Evolutionary conservation across 1,140 invertebrate species (phyloP).

Genomic region (Tetramorium simillimum): DNA sequence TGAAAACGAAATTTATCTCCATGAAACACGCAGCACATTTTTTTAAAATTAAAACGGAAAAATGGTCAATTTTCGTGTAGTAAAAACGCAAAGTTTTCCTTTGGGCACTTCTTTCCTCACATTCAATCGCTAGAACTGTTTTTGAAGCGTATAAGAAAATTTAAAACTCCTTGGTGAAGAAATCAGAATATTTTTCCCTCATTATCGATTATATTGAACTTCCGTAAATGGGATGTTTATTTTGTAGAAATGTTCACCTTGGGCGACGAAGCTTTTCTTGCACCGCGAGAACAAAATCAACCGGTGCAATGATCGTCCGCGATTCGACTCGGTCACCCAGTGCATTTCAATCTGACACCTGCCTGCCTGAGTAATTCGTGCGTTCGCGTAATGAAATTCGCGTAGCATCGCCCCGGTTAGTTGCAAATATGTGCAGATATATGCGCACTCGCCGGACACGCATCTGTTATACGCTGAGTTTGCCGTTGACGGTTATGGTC

Average conservation of each 20-base stretch:
- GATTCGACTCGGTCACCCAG: constrained; percentile 55
- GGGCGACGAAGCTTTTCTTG: not conserved
- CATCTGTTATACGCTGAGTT: constrained; percentile 47
- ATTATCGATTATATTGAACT: not conserved
- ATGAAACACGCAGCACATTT: not conserved
- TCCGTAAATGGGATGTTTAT: not conserved
- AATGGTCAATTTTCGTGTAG: not conserved
- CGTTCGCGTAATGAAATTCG: constrained; percentile 57
- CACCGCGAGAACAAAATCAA: not conserved
- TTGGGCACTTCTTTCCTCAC: not conserved
- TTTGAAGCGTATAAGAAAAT: not conserved
- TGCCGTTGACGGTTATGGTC: constrained; percentile 60
- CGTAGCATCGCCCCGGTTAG: constrained; percentile 44
- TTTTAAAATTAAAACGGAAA: not conserved
- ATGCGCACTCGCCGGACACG: constrained; percentile 42
- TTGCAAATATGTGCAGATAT: constrained; percentile 56
- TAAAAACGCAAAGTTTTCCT: not conserved
- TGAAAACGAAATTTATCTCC: not conserved
- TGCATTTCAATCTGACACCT: constrained; percentile 64
- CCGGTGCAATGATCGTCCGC: constrained; percentile 36
- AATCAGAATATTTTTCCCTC: not conserved
- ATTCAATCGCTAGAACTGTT: not conserved
- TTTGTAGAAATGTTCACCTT: not conserved
- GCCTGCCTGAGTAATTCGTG: constrained; percentile 56
- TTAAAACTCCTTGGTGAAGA: not conserved